phyloP scores from a whole-genome alignment of 2,113 vertebrate genomes.

The Dipodomys spectabilis region DNA sequence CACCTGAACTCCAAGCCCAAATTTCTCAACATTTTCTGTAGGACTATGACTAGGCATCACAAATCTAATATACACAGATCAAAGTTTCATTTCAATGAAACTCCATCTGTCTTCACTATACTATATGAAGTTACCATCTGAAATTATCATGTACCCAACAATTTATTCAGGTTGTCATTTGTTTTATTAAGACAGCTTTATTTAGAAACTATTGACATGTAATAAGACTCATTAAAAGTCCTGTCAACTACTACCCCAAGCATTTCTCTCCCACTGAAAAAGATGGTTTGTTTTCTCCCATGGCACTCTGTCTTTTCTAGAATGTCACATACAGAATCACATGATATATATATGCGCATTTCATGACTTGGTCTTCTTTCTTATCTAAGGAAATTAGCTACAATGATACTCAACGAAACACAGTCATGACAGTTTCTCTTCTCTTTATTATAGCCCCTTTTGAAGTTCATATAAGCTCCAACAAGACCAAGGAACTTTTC shows the following conservation, averaged over 20 bases:
- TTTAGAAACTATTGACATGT: neutral
- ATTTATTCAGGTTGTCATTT: neutral
- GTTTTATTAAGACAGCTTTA: neutral
- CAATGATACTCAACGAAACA: neutral
- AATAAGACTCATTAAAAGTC: neutral
- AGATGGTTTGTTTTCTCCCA: neutral
- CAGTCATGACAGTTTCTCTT: neutral
- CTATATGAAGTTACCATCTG: neutral
- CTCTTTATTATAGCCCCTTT: neutral
- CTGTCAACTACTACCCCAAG: neutral
- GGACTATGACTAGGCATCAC: neutral
- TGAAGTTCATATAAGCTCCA: neutral
- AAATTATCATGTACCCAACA: neutral
- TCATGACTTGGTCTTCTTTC: neutral
- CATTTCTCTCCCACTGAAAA: neutral
- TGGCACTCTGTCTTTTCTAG: neutral
- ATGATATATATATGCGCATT: neutral
- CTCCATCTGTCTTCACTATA: neutral
- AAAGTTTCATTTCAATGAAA: constrained; percentile 4
- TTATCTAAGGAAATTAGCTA: neutral
- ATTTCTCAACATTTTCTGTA: constrained; percentile 6
- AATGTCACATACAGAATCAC: neutral
- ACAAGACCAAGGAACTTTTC: neutral
- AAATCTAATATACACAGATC: neutral
- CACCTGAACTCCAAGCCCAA: neutral